Conservation (phyloP, 2,797 vertebrate genomes). For the Sebastes trivittatus region DNA sequence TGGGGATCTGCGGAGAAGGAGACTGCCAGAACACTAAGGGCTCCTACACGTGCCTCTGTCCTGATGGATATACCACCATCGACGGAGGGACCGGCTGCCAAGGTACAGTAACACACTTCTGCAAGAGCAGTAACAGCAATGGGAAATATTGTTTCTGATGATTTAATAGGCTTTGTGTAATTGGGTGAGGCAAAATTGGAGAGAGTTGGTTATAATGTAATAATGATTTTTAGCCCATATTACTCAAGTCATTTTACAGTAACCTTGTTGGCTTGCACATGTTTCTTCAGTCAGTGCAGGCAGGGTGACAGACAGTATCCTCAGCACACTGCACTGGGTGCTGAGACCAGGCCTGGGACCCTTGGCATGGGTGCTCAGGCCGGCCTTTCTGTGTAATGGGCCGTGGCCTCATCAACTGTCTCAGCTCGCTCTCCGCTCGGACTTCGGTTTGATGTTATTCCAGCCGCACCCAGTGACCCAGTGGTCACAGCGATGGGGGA, state of each 20-base stretch:
- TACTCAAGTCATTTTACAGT: constrained; percentile 24
- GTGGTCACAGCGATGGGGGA: constrained; percentile 39
- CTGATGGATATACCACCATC: constrained; percentile 78
- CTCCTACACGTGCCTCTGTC: constrained; percentile 88
- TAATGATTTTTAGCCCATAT: constrained; percentile 11
- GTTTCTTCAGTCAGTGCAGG: constrained; percentile 12
- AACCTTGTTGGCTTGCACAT: background rate
- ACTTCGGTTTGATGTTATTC: constrained; percentile 74
- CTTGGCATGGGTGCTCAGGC: constrained; percentile 42
- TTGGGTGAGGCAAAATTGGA: constrained; percentile 45
- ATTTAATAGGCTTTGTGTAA: constrained; percentile 44
- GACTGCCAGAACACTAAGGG: constrained; percentile 88
- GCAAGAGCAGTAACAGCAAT: background rate
- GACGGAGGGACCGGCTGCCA: constrained; percentile 81
- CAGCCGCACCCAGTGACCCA: constrained; percentile 70
- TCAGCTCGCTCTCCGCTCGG: constrained; percentile 45
- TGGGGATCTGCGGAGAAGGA: constrained; percentile 83
- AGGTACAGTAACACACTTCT: constrained; percentile 72
- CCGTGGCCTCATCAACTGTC: constrained; percentile 60
- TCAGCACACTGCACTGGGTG: constrained; percentile 20
- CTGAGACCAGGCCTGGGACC: constrained; percentile 28
- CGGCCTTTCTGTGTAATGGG: constrained; percentile 58
- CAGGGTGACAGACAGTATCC: constrained; percentile 29
- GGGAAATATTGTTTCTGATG: constrained; percentile 19
- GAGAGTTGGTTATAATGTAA: constrained; percentile 31